phyloP scores from a whole-genome alignment of 2,797 vertebrate genomes.

The Bovichtus variegatus region DNA sequence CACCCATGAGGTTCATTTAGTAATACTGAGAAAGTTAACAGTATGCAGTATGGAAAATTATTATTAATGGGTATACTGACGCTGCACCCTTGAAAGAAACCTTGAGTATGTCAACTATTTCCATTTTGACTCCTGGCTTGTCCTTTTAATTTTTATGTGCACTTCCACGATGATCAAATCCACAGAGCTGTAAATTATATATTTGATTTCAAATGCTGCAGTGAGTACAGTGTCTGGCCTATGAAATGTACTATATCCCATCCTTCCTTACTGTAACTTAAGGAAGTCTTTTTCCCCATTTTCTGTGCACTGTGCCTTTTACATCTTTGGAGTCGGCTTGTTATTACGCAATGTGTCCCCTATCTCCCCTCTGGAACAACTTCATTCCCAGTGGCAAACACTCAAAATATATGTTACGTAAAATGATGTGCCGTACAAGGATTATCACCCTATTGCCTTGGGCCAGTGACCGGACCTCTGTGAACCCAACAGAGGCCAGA shows the following conservation, averaged over 20 bases:
- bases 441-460: constrained; percentile 66
- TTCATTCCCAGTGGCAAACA: constrained; percentile 58
- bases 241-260: neutral
- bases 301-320: constrained; percentile 15
- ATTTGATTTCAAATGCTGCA: too few species aligned
- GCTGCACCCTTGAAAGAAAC: too few species aligned
- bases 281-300: constrained; percentile 5
- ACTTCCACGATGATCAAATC: neutral
- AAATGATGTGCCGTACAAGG: constrained; percentile 67
- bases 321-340: constrained; percentile 28
- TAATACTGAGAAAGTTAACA: neutral
- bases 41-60: too few species aligned
- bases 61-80: too few species aligned
- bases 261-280: neutral
- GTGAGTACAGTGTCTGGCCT: neutral
- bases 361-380: constrained; percentile 38
- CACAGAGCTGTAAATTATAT: neutral
- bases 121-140: neutral
- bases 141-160: neutral
- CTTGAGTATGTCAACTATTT: neutral
- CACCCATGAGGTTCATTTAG: neutral
- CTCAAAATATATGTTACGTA: constrained; percentile 75
- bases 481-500: constrained; percentile 37
- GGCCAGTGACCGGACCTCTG: constrained; percentile 57
- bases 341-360: constrained; percentile 58